A percentile compares a stretch with the other conserved stretches of the same genome.
Evolutionary conservation across 2,797 vertebrate species (phyloP).

Genomic region (Pelochelys cantorii): DNA sequence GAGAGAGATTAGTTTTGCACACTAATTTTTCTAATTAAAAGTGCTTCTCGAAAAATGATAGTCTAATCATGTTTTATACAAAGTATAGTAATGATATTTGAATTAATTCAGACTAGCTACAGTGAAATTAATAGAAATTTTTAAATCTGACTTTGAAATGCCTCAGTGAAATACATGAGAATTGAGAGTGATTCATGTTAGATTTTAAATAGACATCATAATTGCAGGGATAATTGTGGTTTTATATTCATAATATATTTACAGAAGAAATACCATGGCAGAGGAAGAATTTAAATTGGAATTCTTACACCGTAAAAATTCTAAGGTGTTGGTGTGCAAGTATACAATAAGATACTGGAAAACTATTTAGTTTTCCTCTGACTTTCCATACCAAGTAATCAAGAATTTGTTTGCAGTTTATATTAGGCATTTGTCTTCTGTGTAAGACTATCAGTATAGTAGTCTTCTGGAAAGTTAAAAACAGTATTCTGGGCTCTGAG

Average conservation of each 20-base stretch:
- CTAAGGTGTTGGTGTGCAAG: neutral
- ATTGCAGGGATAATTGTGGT: conserved; percentile 26
- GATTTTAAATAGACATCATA: neutral
- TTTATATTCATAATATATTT: neutral
- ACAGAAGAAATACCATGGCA: neutral
- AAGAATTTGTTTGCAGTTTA: conserved; percentile 34
- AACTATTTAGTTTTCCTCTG: conserved; percentile 35
- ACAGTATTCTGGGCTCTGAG: neutral
- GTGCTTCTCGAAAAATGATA: neutral
- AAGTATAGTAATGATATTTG: neutral
- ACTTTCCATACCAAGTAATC: conserved; percentile 43
- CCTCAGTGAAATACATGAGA: conserved; percentile 16
- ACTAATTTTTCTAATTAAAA: neutral
- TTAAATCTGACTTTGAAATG: conserved; percentile 4
- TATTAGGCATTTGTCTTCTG: conserved; percentile 31
- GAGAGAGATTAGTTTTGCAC: neutral
- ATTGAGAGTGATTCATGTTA: neutral
- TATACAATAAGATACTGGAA: neutral
- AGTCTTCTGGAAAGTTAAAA: conserved; percentile 70
- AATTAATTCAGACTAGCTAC: conserved; percentile 5
- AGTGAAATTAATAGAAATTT: conserved; percentile 7
- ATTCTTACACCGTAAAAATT: neutral
- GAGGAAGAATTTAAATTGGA: conserved; percentile 5
- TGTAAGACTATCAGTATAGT: conserved; percentile 34
- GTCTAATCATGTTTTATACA: neutral